These are phyloP conservation scores for Melanotus villosus DNA, from an alignment of 2,888 invertebrate genomes.

Conservation along the genomic window DNA sequence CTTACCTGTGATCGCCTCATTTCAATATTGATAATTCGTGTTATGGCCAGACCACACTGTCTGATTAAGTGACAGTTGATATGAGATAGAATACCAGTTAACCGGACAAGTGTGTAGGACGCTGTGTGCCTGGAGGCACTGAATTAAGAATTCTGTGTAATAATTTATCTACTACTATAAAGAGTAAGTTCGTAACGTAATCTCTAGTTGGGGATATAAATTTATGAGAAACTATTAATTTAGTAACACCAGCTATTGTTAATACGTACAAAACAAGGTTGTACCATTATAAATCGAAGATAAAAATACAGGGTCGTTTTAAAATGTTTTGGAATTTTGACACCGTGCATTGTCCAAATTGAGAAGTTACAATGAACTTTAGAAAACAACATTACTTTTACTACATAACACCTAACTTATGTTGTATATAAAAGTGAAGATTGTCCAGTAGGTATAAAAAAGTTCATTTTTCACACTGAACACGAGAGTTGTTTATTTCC, in stretches of 20 bases:
- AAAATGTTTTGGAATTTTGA: not conserved
- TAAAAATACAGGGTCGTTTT: constrained; percentile 4
- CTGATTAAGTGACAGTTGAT: constrained; percentile 64
- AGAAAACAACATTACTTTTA: not conserved
- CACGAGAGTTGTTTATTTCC: too few species aligned
- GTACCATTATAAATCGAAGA: constrained; percentile 21
- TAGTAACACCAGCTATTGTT: constrained; percentile 24
- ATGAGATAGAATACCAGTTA: constrained; percentile 61
- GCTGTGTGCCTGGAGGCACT: constrained; percentile 19
- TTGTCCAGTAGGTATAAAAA: too few species aligned
- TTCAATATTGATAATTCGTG: constrained; percentile 65
- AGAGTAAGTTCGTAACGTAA: constrained; percentile 27
- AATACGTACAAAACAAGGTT: constrained; percentile 17
- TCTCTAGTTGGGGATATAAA: constrained; percentile 25
- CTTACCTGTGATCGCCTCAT: constrained; percentile 63
- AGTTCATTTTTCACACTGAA: too few species aligned
- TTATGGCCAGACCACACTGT: constrained; percentile 63
- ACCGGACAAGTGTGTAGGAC: constrained; percentile 54
- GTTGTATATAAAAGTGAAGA: too few species aligned
- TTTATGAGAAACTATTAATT: constrained; percentile 25
- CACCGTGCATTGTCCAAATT: not conserved
- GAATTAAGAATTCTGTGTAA: constrained; percentile 30
- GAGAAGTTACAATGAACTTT: constrained; percentile 10
- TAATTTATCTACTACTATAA: constrained; percentile 34
- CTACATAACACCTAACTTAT: too few species aligned